Conservation (phyloP, 2,888 invertebrate genomes). For the Poecilus cupreus region DNA sequence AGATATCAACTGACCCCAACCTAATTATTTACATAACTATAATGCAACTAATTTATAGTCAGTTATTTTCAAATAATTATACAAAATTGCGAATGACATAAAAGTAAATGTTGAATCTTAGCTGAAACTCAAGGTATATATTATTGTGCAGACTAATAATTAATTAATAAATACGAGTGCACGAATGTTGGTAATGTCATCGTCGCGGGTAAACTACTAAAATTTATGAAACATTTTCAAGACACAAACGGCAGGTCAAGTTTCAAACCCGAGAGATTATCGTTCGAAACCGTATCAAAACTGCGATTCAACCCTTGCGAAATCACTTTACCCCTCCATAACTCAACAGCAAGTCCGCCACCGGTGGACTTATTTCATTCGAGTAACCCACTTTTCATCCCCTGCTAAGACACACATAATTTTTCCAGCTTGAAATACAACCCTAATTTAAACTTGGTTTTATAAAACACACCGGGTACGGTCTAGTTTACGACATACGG, state of each 20-base stretch:
- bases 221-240: not conserved
- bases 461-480: not conserved
- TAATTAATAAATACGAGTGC: too few species aligned
- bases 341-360: not conserved
- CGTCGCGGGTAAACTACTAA: not conserved
- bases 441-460: not conserved
- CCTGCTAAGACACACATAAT: not conserved
- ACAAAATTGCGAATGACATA: too few species aligned
- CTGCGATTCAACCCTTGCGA: slow-evolving; percentile 14
- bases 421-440: slow-evolving; percentile 7
- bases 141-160: too few species aligned
- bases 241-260: slow-evolving; percentile 9
- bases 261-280: slow-evolving; percentile 14
- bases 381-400: not conserved
- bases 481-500: too few species aligned
- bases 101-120: too few species aligned
- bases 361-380: not conserved
- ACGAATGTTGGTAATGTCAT: slow-evolving; percentile 2
- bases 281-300: slow-evolving; percentile 21
- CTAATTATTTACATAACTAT: too few species aligned
- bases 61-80: too few species aligned
- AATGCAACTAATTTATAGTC: too few species aligned
- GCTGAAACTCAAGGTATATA: too few species aligned
- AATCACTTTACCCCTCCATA: slow-evolving; percentile 7
- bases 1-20: too few species aligned